Evolutionary conservation across 2,888 invertebrate species (phyloP).

Genomic region (Mimas tiliae): DNA sequence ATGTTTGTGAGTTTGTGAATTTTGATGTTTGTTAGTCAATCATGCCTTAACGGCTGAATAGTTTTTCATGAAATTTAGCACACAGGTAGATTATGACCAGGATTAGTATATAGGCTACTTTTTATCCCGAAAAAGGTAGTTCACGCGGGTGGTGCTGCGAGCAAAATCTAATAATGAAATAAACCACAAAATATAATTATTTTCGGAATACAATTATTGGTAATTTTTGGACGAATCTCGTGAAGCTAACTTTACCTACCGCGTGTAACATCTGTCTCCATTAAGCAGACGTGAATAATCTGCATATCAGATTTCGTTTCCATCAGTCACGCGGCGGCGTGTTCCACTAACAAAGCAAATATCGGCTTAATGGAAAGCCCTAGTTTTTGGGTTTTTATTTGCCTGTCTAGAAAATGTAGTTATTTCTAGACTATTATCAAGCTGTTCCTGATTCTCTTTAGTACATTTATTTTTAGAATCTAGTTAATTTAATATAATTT

Average conservation of each 20-base stretch:
- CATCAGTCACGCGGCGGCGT: slow-evolving; percentile 24
- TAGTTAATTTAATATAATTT: background rate
- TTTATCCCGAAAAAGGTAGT: too few species aligned
- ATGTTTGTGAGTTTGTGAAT: too few species aligned
- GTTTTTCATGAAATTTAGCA: too few species aligned
- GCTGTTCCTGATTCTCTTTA: background rate
- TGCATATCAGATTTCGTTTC: slow-evolving; percentile 25
- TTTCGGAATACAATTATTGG: too few species aligned
- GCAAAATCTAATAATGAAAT: too few species aligned
- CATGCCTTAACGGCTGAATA: too few species aligned
- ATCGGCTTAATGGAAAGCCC: slow-evolving; percentile 9
- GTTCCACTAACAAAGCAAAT: slow-evolving; percentile 9
- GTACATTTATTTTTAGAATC: background rate
- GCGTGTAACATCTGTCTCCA: slow-evolving; percentile 5
- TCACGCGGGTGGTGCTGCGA: too few species aligned
- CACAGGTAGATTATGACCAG: too few species aligned
- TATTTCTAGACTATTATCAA: background rate
- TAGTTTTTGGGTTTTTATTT: background rate
- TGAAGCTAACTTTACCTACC: slow-evolving; percentile 29
- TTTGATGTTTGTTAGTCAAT: too few species aligned
- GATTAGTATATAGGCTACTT: too few species aligned
- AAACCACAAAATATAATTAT: too few species aligned
- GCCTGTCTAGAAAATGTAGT: background rate
- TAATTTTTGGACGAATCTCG: background rate
- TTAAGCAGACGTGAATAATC: slow-evolving; percentile 21